Evolutionary conservation across 1,140 invertebrate species (phyloP).

Genomic region (Stegodyphus dumicola): DNA sequence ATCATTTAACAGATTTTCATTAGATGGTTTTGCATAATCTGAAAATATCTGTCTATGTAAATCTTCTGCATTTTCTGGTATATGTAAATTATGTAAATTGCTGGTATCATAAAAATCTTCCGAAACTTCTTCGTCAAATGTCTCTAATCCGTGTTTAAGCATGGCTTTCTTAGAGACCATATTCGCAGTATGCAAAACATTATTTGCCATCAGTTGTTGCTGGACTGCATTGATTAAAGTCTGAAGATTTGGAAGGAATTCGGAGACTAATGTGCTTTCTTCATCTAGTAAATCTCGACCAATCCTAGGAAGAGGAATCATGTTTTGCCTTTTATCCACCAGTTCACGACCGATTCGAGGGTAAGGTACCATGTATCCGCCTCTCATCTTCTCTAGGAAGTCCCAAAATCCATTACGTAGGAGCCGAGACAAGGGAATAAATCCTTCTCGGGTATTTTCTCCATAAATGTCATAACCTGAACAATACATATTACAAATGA

Average conservation of each 20-base stretch:
- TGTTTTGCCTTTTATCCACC: slow-evolving; percentile 37
- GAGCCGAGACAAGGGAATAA: slow-evolving; percentile 30
- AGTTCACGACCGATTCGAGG: slow-evolving; percentile 35
- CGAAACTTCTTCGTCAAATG: too few relatives aligned
- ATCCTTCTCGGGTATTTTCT: slow-evolving; percentile 56
- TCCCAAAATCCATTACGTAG: slow-evolving; percentile 22
- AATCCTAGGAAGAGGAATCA: slow-evolving; percentile 52
- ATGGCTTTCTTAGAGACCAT: too few relatives aligned
- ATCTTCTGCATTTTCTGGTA: too few relatives aligned
- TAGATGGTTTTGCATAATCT: too few relatives aligned
- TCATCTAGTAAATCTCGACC: background rate
- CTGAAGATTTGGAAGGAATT: background rate
- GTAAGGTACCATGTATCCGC: slow-evolving; percentile 52
- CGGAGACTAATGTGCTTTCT: background rate
- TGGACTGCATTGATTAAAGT: background rate
- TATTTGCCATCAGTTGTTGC: background rate
- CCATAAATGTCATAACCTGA: slow-evolving; percentile 16
- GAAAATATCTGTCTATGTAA: too few relatives aligned
- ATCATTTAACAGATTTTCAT: too few relatives aligned
- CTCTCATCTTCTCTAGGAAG: background rate
- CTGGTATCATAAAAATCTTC: too few relatives aligned
- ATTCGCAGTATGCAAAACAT: too few relatives aligned
- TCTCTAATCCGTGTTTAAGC: too few relatives aligned
- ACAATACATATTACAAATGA: background rate
- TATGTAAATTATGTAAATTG: too few relatives aligned